Evolutionary conservation across 1,140 invertebrate species (phyloP).

Genomic region (Riptortus pedestris): DNA sequence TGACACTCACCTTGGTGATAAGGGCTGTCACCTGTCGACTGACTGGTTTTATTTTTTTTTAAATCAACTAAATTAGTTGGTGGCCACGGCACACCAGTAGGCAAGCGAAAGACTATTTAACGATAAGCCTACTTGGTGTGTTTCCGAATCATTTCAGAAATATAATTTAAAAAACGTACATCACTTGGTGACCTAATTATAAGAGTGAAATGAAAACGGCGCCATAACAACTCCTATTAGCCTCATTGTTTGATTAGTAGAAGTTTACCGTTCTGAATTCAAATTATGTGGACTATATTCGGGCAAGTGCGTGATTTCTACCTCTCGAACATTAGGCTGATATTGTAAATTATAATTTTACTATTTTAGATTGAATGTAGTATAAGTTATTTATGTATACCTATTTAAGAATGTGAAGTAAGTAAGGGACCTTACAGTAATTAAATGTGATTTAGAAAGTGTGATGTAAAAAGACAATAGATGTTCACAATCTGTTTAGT

Average conservation of each 20-base stretch:
- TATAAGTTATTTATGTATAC: constrained; percentile 26
- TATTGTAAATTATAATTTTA: constrained; percentile 21
- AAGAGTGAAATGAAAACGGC: not conserved
- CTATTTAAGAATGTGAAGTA: constrained; percentile 24
- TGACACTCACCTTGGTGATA: constrained; percentile 13
- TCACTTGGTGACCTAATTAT: not conserved
- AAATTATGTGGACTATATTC: constrained; percentile 25
- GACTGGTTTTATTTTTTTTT: constrained; percentile 12
- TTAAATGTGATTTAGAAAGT: constrained; percentile 21
- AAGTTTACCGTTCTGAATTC: constrained; percentile 25
- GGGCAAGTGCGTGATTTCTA: constrained; percentile 26
- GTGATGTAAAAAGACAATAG: constrained; percentile 14
- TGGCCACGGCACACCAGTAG: not conserved
- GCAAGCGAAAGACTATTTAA: constrained; percentile 5
- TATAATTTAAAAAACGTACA: not conserved
- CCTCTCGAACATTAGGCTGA: constrained; percentile 30
- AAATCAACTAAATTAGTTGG: not conserved
- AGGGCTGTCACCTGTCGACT: constrained; percentile 3
- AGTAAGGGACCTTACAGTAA: constrained; percentile 14
- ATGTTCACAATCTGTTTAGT: constrained; percentile 9
- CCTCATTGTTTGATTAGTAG: constrained; percentile 30
- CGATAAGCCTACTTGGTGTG: not conserved
- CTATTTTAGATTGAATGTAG: constrained; percentile 16
- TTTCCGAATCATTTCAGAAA: not conserved
- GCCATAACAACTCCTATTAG: constrained; percentile 6